These are phyloP conservation scores for Eupeodes latifasciatus DNA, from an alignment of 2,888 invertebrate genomes.

Conservation along the genomic window DNA sequence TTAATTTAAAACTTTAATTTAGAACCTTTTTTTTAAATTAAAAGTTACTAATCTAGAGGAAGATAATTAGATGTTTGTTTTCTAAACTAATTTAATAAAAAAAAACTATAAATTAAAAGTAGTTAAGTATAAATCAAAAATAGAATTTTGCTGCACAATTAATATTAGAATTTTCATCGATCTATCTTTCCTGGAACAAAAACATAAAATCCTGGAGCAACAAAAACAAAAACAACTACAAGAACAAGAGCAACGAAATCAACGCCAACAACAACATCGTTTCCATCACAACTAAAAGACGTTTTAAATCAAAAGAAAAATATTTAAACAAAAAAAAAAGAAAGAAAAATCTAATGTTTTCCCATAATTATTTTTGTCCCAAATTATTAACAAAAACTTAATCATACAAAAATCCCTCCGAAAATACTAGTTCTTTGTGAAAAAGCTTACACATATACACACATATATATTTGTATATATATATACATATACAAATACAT, in stretches of 20 bases:
- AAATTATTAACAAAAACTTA: constrained; percentile 57
- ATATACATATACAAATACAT: not conserved
- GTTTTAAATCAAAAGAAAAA: constrained; percentile 64
- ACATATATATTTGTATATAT: not conserved
- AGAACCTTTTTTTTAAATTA: not conserved
- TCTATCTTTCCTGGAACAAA: constrained; percentile 92
- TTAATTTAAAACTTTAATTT: not conserved
- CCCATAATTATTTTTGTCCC: constrained; percentile 18
- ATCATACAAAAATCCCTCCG: constrained; percentile 42
- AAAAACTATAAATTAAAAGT: constrained; percentile 55
- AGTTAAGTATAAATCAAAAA: constrained; percentile 78
- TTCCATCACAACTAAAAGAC: constrained; percentile 82
- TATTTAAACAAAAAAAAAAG: constrained; percentile 32
- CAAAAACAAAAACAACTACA: constrained; percentile 85
- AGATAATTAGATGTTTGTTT: constrained; percentile 50
- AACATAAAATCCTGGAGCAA: constrained; percentile 87
- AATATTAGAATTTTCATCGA: constrained; percentile 91
- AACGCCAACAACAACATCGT: constrained; percentile 82
- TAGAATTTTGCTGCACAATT: constrained; percentile 84
- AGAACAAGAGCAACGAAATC: constrained; percentile 82
- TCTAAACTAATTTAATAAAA: constrained; percentile 32
- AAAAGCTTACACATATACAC: constrained; percentile 36
- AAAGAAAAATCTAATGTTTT: constrained; percentile 43
- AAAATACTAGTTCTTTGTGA: constrained; percentile 37
- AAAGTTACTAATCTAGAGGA: constrained; percentile 67